Base-by-base conservation (phyloP, 1,140 invertebrate genomes). In the Drosophila sproati region DNA sequence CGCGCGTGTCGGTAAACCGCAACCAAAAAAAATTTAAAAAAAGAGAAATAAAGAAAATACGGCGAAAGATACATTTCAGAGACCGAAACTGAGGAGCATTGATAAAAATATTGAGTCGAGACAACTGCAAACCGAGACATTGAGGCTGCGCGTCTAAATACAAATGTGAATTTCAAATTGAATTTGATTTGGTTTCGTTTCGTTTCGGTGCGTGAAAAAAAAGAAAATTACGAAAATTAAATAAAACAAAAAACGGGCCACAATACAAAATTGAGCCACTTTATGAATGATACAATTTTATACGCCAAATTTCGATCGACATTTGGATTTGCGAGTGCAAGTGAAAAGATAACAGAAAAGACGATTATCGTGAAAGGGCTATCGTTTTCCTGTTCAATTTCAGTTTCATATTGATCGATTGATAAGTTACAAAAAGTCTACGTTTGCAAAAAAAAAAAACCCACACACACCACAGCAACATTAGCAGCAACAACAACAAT, bases 1-100 rank as follows among this genome's bases (percentile, higher is more conserved):
- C 73, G 81, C 73, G 73, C 75, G 63, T 85, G 70, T 85, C 77
- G 81, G 69, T 69, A 74, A 85, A 70, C 69, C 61, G 64, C 60
- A 85, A n/a, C 39, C 39, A 34, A 34, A 34, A 34, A 4, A 73
- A 59, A 61, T 20, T 20, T 1, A 20, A 77, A 66, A 57, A 76
- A 74, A 56, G 41, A 64, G 45, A 66, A 47, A 61, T 37, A 20
- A 47, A 29, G 50, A 48, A 50, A 37, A 62, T 54, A 43, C 64
- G 64, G 48, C 63, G 55, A 73, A 55, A 73, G 56, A 59, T 59
- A 68, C 55, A 72, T 78, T 71, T 77, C 47, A 73, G 66, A 81
- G 78, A 81, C 70, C 64, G 66, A 77, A 80, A 71, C 68, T 45
- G 48, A 66, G 52, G 43, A 82, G 74, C 67, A 57, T 73, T 69